A percentile compares a stretch with the other conserved stretches of the same genome.
Conservation (phyloP, 2,888 invertebrate genomes). For the Chaetogeoica ovagalla region DNA sequence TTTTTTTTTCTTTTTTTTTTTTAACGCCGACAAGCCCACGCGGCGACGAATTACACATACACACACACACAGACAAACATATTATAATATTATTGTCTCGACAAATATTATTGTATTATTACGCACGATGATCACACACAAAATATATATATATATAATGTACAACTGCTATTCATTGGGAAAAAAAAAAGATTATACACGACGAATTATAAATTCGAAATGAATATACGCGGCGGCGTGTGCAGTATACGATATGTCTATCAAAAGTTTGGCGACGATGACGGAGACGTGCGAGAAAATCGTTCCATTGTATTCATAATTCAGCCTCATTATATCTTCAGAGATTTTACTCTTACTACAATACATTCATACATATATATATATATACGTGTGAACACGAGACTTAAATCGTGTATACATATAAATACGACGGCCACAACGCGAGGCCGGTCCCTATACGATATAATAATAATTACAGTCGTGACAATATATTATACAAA, state of each 20-base stretch:
- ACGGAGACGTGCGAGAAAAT: slow-evolving; percentile 26
- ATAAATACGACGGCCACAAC: neutral
- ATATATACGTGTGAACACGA: neutral
- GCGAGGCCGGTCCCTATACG: slow-evolving; percentile 23
- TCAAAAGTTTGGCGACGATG: slow-evolving; percentile 32
- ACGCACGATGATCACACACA: neutral
- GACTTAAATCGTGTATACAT: neutral
- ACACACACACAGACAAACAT: neutral
- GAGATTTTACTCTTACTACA: slow-evolving; percentile 9
- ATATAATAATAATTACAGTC: slow-evolving; percentile 31
- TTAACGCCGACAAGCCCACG: slow-evolving; percentile 23
- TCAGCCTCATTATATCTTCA: slow-evolving; percentile 30
- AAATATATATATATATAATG: too few species aligned
- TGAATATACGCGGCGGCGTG: neutral
- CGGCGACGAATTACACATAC: neutral
- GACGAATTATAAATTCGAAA: neutral
- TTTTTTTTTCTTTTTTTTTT: too few species aligned
- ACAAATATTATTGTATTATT: neutral
- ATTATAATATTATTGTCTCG: slow-evolving; percentile 7
- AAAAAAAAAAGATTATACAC: too few species aligned
- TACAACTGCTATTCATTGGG: too few species aligned
- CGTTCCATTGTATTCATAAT: slow-evolving; percentile 49
- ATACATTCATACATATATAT: too few species aligned
- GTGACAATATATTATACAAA: slow-evolving; percentile 42
- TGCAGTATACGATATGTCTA: neutral